Percentiles rank a stretch among this genome's conserved stretches.
phyloP scores from a whole-genome alignment of 2,888 invertebrate genomes.

The Petrolisthes manimaculis region DNA sequence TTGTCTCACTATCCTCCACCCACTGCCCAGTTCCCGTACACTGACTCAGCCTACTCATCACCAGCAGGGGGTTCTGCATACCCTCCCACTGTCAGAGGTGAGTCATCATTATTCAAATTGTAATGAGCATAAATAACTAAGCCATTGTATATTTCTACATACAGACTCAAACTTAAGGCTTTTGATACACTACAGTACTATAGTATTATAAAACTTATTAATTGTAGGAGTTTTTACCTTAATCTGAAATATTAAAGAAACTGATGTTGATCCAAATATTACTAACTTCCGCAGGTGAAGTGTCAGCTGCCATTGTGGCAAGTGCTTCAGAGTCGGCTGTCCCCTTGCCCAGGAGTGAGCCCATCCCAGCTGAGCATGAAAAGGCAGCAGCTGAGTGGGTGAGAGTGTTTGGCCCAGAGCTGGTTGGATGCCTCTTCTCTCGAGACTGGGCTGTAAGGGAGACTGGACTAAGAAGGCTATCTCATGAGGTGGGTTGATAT shows the following conservation, averaged over 20 bases:
- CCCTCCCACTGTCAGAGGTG: conserved; percentile 54
- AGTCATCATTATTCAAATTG: neutral
- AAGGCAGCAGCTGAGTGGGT: conserved; percentile 66
- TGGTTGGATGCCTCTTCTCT: conserved; percentile 70
- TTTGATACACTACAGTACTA: too few relatives aligned
- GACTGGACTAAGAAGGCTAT: conserved; percentile 63
- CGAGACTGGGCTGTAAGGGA: conserved; percentile 69
- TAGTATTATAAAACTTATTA: too few relatives aligned
- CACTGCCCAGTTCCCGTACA: conserved; percentile 48
- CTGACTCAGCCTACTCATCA: conserved; percentile 62
- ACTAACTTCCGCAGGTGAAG: conserved; percentile 46
- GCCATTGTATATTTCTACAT: too few relatives aligned
- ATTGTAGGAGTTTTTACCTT: too few relatives aligned
- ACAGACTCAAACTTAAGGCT: too few relatives aligned
- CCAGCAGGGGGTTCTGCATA: conserved; percentile 50
- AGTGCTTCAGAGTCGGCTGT: conserved; percentile 60
- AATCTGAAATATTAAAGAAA: too few relatives aligned
- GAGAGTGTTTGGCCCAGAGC: conserved; percentile 70
- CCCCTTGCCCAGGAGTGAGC: conserved; percentile 64
- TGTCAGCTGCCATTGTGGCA: conserved; percentile 62
- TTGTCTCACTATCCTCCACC: conserved; percentile 38
- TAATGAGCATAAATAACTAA: too few relatives aligned
- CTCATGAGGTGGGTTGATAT: conserved; percentile 58
- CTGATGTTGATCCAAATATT: too few relatives aligned
- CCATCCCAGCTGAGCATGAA: conserved; percentile 64